These are phyloP conservation scores for Lasioglossum zephyrum DNA, from an alignment of 2,888 invertebrate genomes.

Conservation along the genomic window DNA sequence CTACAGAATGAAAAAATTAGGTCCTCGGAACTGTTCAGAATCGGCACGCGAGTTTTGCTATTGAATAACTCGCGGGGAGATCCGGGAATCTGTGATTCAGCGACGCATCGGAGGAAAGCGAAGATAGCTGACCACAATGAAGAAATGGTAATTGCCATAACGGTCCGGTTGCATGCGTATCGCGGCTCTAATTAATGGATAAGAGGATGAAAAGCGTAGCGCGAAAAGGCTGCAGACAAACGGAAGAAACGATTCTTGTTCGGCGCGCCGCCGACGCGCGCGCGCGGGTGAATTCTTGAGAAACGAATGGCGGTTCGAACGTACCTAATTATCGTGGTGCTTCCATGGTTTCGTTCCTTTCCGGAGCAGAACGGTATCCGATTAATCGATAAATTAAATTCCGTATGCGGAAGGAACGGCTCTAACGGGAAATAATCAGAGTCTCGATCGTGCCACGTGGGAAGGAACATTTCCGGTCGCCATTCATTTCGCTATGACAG, in stretches of 20 bases:
- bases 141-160: constrained; percentile 11
- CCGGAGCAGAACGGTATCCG: constrained; percentile 52
- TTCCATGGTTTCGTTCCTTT: constrained; percentile 53
- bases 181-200: constrained; percentile 34
- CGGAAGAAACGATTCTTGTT: constrained; percentile 26
- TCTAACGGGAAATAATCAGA: constrained; percentile 55
- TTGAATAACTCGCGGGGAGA: too few relatives aligned
- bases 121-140: not conserved
- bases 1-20: too few relatives aligned
- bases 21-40: too few relatives aligned
- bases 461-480: constrained; percentile 55
- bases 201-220: constrained; percentile 29
- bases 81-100: not conserved
- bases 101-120: not conserved
- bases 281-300: constrained; percentile 27
- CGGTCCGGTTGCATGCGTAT: constrained; percentile 19
- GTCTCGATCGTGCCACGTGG: constrained; percentile 45
- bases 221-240: not conserved
- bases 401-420: constrained; percentile 52
- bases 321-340: constrained; percentile 51
- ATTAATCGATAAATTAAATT: constrained; percentile 58
- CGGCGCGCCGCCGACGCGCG: not conserved
- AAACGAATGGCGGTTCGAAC: constrained; percentile 48
- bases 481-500: constrained; percentile 40
- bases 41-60: too few relatives aligned